Conservation (phyloP, 2,888 invertebrate genomes). For the Megamerina dolium region DNA sequence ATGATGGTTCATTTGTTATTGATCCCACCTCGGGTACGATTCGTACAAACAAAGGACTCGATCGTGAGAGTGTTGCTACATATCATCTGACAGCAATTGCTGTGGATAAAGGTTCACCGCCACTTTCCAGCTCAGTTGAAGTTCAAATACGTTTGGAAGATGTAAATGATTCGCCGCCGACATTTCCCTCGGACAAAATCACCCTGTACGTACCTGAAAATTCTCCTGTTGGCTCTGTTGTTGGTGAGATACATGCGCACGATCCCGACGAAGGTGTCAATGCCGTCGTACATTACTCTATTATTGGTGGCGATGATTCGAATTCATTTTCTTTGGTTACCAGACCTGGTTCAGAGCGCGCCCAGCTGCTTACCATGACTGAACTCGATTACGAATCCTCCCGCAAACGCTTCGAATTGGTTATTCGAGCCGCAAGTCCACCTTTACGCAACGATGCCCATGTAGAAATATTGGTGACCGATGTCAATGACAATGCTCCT, state of each 20-base stretch:
- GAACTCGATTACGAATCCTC: slow-evolving; percentile 95
- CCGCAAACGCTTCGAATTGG: slow-evolving; percentile 80
- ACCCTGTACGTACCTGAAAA: slow-evolving; percentile 89
- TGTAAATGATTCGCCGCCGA: slow-evolving; percentile 85
- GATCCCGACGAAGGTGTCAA: slow-evolving; percentile 92
- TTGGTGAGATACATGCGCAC: slow-evolving; percentile 82
- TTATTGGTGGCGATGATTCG: slow-evolving; percentile 88
- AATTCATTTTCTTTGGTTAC: slow-evolving; percentile 77
- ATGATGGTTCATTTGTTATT: slow-evolving; percentile 86
- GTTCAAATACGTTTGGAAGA: slow-evolving; percentile 80
- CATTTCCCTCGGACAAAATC: slow-evolving; percentile 82
- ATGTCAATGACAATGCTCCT: slow-evolving; percentile 94
- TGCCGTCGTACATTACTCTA: slow-evolving; percentile 87
- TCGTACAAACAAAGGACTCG: slow-evolving; percentile 80
- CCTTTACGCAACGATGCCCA: slow-evolving; percentile 83
- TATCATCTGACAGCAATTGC: slow-evolving; percentile 85
- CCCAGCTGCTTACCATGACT: slow-evolving; percentile 80
- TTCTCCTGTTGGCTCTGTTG: slow-evolving; percentile 90
- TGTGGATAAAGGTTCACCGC: slow-evolving; percentile 80
- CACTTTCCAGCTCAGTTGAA: slow-evolving; percentile 63
- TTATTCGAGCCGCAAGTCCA: slow-evolving; percentile 85
- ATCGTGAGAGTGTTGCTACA: slow-evolving; percentile 80
- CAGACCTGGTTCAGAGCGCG: slow-evolving; percentile 75
- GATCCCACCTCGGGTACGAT: slow-evolving; percentile 90
- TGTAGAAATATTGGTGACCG: slow-evolving; percentile 82